A percentile compares a stretch with the other conserved stretches of the same genome.
phyloP scores from a whole-genome alignment of 2,113 vertebrate genomes.

The Aspiorhynchus laticeps region DNA sequence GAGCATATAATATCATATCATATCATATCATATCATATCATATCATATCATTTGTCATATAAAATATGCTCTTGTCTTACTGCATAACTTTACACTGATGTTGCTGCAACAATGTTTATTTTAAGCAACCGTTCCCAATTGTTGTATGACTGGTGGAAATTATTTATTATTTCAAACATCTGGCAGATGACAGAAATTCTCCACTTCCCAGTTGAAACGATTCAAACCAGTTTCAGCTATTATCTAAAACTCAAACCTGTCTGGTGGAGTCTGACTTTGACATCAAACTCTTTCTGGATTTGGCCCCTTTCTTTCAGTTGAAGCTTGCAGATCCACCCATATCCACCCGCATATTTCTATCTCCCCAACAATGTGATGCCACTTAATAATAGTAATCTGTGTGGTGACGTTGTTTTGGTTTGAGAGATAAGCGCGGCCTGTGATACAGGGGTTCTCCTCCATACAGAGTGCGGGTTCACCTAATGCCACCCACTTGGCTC shows the following conservation, averaged over 20 bases:
- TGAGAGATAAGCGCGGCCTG: slow-evolving; percentile 42
- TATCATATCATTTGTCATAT: background rate
- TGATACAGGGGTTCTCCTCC: slow-evolving; percentile 32
- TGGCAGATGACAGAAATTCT: background rate
- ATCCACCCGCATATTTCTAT: slow-evolving; percentile 33
- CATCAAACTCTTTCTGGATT: slow-evolving; percentile 14
- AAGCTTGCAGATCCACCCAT: slow-evolving; percentile 29
- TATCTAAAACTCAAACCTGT: slow-evolving; percentile 38
- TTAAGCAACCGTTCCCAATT: background rate
- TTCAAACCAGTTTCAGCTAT: slow-evolving; percentile 21
- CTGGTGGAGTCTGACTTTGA: background rate
- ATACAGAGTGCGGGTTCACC: background rate
- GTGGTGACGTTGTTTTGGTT: slow-evolving; percentile 49
- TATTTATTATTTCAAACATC: background rate
- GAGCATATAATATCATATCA: background rate
- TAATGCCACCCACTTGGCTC: slow-evolving; percentile 48
- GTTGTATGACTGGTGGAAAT: background rate
- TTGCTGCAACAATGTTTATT: background rate
- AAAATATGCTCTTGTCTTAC: background rate
- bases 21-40: background rate
- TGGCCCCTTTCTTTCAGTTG: background rate
- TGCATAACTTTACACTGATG: background rate
- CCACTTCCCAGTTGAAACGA: background rate
- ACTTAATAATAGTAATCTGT: slow-evolving; percentile 59
- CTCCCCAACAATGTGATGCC: slow-evolving; percentile 36